A percentile compares a stretch with the other conserved stretches of the same genome.
Conservation (phyloP, 2,797 vertebrate genomes). For the Dryobates pubescens region DNA sequence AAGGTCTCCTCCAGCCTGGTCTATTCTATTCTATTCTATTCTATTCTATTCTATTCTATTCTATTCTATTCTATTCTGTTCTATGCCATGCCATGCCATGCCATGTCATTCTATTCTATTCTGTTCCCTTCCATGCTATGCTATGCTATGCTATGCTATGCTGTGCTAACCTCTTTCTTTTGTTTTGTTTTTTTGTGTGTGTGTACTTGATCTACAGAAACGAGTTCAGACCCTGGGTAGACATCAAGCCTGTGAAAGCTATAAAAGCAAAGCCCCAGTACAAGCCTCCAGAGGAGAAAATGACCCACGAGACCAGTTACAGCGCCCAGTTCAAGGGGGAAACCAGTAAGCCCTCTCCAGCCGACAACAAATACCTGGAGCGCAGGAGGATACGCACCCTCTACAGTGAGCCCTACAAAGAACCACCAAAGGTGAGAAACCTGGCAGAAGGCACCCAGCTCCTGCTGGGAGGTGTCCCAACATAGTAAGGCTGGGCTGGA, state of each 20-base stretch:
- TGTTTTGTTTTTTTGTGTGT: not conserved
- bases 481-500: not conserved
- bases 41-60: no score
- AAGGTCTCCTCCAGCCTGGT: no score
- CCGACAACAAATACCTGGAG: slow-evolving; percentile 88
- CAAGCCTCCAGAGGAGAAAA: slow-evolving; percentile 88
- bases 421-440: slow-evolving; percentile 86
- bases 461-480: not conserved
- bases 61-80: no score
- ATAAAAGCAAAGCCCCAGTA: slow-evolving; percentile 92
- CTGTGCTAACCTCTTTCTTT: not conserved
- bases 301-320: slow-evolving; percentile 93
- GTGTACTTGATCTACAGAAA: slow-evolving; percentile 77
- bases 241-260: slow-evolving; percentile 88
- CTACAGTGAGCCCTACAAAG: slow-evolving; percentile 92
- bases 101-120: not conserved
- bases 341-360: slow-evolving; percentile 77
- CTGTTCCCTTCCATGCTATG: no score
- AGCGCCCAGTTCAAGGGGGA: slow-evolving; percentile 92
- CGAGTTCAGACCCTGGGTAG: slow-evolving; percentile 93
- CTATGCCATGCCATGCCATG: no score
- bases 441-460: fast-evolving
- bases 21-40: no score
- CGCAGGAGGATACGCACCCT: slow-evolving; percentile 95
- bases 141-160: no score